Base-by-base conservation (phyloP, 2,888 invertebrate genomes). In the Ischnus inquisitorius region DNA sequence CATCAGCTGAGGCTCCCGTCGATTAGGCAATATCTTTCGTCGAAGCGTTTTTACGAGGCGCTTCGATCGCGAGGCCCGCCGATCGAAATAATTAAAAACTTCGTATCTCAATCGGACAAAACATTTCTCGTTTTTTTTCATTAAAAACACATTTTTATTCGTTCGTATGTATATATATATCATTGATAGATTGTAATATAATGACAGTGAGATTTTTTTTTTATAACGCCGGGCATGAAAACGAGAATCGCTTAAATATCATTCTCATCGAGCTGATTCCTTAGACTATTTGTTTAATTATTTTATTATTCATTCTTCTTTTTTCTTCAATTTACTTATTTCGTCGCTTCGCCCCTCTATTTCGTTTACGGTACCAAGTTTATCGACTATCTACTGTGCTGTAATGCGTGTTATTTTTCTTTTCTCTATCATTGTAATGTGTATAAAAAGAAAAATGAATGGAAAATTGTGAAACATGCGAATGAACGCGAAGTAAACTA, bases 201-300 rank as follows among this genome's bases (percentile, higher is more conserved):
- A 92, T 93, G 93, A 92, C 92, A 92, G 92, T 93, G 92, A 93
- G 92, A 92, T 92, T 34, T 34, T 34, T n/a, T 34, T 34, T 34
- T 92, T 91, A 92, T 93, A 92, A 91, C 93, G 92, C 91, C 91
- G 93, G 92, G 92, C 91, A 91, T 91, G 34, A 92, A 92, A 92
- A 91, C 90, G 92, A 92, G 92, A 91, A 91, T 34, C 90, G 92
- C 90, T 90, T 91, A 91, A 34, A 92, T 90, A 90, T 91, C 89
- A 92, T 92, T 88, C 90, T 89, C 39, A 76, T 76, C 64, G 65
- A 76, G 39, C 75, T 22, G 71, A 82, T 60, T 65, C 22, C 41
- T 76, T 76, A 72, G 41, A 43, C 25, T 62, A 71, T 79, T 67
- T 67, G 48, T 60, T 69, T 82, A 67, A 77, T 67, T 39, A 54